Conservation (phyloP, 2,113 vertebrate species). For the Heptranchias perlo region DNA sequence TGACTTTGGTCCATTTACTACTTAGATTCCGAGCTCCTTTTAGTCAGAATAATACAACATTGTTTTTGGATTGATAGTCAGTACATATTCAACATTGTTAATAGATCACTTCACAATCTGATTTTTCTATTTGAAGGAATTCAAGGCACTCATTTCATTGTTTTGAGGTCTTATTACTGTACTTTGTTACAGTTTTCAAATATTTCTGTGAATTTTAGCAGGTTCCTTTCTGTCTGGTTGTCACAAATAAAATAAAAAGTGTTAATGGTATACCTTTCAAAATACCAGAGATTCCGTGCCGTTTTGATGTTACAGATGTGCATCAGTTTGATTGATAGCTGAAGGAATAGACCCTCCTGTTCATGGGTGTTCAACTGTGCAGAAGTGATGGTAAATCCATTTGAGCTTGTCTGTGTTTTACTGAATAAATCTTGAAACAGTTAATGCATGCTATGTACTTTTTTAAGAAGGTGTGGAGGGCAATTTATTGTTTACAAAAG, state of each 20-base stretch:
- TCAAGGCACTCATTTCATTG: neutral
- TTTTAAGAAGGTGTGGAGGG: neutral
- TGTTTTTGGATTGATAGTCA: neutral
- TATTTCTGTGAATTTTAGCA: neutral
- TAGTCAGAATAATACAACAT: neutral
- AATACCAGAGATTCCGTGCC: neutral
- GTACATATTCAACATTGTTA: neutral
- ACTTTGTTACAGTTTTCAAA: neutral
- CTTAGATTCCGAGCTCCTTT: neutral
- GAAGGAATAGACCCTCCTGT: neutral
- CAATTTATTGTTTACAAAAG: neutral
- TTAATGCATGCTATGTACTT: neutral
- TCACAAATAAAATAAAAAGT: neutral
- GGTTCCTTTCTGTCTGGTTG: neutral
- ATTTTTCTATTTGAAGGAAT: neutral
- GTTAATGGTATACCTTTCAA: neutral
- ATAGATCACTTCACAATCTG: neutral
- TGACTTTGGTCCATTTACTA: neutral
- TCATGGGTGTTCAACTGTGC: neutral
- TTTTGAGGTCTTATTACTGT: neutral
- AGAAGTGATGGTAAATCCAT: neutral
- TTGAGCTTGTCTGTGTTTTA: neutral
- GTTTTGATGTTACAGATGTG: slow-evolving; percentile 20
- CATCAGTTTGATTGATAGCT: slow-evolving; percentile 6
- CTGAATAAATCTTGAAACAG: slow-evolving; percentile 15